Conservation (phyloP, 2,888 invertebrate species). For the Choristoneura rosaceana region DNA sequence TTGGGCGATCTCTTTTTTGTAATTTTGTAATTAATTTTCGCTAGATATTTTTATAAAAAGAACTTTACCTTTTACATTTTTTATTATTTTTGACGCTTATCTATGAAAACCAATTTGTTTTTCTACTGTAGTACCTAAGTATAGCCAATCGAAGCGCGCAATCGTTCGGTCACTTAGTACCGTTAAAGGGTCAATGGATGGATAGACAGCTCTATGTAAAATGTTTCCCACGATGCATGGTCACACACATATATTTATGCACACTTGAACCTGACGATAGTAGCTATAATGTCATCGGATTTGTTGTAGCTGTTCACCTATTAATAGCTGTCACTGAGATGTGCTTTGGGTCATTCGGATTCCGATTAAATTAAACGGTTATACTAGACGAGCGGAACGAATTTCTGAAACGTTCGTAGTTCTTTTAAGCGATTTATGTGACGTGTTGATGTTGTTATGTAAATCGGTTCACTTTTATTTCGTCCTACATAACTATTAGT, state of each 20-base stretch:
- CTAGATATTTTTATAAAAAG: no score
- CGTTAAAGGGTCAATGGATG: conserved; percentile 72
- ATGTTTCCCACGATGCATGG: conserved; percentile 74
- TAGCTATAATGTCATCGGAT: conserved; percentile 57
- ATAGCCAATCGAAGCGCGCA: conserved; percentile 60
- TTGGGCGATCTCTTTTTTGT: conserved; percentile 75
- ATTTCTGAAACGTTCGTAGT: conserved; percentile 2
- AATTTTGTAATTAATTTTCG: background rate
- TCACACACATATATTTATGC: conserved; percentile 50
- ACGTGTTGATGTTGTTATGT: background rate
- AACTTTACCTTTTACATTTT: no score
- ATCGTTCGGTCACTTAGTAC: conserved; percentile 59
- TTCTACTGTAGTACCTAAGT: conserved; percentile 42
- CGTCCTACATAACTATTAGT: background rate
- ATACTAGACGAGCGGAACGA: conserved; percentile 3
- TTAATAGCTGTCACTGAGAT: conserved; percentile 57
- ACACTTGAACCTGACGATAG: conserved; percentile 46
- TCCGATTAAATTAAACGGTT: conserved; percentile 6
- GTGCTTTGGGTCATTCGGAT: conserved; percentile 31
- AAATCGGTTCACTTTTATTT: background rate
- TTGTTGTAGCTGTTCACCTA: conserved; percentile 60
- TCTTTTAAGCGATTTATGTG: background rate
- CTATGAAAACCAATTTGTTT: conserved; percentile 23
- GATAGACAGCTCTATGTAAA: conserved; percentile 60
- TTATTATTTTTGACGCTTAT: conserved; percentile 12